Evolutionary conservation across 2,113 vertebrate species (phyloP).

Genomic region (Leuciscus idus): DNA sequence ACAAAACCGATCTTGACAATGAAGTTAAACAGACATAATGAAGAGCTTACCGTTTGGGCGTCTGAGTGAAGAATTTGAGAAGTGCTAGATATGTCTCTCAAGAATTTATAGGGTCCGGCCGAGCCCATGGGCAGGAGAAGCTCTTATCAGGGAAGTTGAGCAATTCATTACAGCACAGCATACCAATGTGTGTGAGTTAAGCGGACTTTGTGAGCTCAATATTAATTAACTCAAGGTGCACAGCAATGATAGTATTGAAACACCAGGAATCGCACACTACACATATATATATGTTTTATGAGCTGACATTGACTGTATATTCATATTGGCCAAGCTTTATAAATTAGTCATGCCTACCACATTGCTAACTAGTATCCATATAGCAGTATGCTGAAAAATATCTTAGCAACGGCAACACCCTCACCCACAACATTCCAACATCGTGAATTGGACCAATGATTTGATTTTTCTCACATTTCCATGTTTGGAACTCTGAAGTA

Average conservation of each 20-base stretch:
- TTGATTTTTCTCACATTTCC: no score
- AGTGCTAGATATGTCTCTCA: neutral
- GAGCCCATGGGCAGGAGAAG: slow-evolving; percentile 21
- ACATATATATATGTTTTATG: neutral
- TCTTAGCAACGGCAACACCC: no score
- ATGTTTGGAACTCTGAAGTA: no score
- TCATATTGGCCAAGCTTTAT: no score
- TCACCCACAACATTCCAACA: no score
- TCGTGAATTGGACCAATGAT: no score
- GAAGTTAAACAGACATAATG: neutral
- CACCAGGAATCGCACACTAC: neutral
- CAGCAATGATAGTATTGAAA: neutral
- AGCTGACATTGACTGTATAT: no score
- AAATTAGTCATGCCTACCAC: no score
- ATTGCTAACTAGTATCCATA: no score
- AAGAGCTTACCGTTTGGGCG: slow-evolving; percentile 19
- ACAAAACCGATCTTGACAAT: neutral
- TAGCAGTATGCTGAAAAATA: no score
- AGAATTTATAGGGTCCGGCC: slow-evolving; percentile 5
- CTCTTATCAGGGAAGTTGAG: slow-evolving; percentile 30
- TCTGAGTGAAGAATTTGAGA: neutral
- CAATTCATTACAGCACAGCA: slow-evolving; percentile 5
- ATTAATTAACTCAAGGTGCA: neutral
- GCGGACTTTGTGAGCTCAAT: neutral
- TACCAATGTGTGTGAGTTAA: neutral